phyloP scores from a whole-genome alignment of 2,888 invertebrate species.

The Uloborus plumipes region DNA sequence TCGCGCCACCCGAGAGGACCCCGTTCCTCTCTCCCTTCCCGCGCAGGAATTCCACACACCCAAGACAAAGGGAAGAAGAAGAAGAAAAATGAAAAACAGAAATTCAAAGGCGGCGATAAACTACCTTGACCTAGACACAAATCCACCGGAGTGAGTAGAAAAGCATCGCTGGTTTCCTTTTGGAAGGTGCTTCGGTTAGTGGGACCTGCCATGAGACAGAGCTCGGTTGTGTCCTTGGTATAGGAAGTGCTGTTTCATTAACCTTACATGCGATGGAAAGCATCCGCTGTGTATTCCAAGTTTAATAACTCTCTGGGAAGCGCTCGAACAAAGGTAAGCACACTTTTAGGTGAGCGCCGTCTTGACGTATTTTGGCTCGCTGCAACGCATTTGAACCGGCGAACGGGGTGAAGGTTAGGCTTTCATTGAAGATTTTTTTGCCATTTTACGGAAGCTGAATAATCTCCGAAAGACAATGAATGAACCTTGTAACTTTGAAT shows the following conservation, averaged over 20 bases:
- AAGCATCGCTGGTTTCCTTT: slow-evolving; percentile 10
- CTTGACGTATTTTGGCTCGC: neutral
- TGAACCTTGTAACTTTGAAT: no score
- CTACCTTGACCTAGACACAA: slow-evolving; percentile 51
- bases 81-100: neutral
- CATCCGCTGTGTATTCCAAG: neutral
- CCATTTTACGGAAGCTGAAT: no score
- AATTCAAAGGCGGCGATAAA: slow-evolving; percentile 17
- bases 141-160: slow-evolving; percentile 2
- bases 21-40: neutral
- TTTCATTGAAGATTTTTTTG: no score
- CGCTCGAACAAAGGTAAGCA: neutral
- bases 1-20: neutral
- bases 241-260: neutral
- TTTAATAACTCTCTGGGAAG: neutral
- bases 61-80: neutral
- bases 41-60: no score
- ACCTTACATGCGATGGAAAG: neutral
- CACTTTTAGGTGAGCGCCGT: neutral
- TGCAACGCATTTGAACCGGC: neutral
- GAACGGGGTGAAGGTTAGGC: no score
- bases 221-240: neutral
- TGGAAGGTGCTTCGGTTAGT: neutral
- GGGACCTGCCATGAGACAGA: neutral
- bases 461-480: no score